Evolutionary conservation across 1,140 invertebrate species (phyloP).

Genomic region (Saccostrea cuccullata): DNA sequence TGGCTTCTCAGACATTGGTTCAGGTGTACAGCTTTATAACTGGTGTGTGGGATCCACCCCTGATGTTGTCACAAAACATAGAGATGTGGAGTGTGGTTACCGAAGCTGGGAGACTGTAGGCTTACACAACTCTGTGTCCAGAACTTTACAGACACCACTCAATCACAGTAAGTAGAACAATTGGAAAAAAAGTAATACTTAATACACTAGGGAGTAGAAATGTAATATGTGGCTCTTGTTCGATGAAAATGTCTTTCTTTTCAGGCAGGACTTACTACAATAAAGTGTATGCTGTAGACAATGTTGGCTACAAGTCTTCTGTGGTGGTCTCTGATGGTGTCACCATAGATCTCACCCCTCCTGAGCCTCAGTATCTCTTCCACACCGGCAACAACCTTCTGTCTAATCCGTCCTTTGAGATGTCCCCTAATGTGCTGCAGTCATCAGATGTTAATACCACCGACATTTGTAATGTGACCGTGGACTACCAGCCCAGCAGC

Average conservation of each 20-base stretch:
- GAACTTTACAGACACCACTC: conserved; percentile 25
- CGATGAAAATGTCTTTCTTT: not conserved
- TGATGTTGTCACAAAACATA: not conserved
- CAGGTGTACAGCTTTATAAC: conserved; percentile 46
- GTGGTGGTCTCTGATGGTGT: conserved; percentile 67
- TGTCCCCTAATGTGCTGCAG: not conserved
- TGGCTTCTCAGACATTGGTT: conserved; percentile 55
- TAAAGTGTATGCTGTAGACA: conserved; percentile 64
- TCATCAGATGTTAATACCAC: conserved; percentile 41
- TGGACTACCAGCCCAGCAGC: conserved; percentile 18
- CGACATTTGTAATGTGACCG: conserved; percentile 21
- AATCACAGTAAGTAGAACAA: conserved; percentile 43
- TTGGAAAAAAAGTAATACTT: too few relatives aligned
- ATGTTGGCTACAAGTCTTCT: conserved; percentile 59
- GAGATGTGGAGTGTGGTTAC: conserved; percentile 45
- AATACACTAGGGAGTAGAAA: too few relatives aligned
- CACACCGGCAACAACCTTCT: conserved; percentile 57
- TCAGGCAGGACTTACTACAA: conserved; percentile 57
- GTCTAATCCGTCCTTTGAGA: conserved; percentile 64
- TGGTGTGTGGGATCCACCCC: conserved; percentile 57
- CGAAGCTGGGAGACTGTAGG: conserved; percentile 47
- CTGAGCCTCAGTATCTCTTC: conserved; percentile 35
- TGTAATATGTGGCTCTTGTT: too few relatives aligned
- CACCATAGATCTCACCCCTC: conserved; percentile 60
- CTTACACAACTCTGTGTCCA: conserved; percentile 47